These are phyloP conservation scores for Formica aserva DNA, from an alignment of 2,888 invertebrate genomes.

Conservation along the genomic window DNA sequence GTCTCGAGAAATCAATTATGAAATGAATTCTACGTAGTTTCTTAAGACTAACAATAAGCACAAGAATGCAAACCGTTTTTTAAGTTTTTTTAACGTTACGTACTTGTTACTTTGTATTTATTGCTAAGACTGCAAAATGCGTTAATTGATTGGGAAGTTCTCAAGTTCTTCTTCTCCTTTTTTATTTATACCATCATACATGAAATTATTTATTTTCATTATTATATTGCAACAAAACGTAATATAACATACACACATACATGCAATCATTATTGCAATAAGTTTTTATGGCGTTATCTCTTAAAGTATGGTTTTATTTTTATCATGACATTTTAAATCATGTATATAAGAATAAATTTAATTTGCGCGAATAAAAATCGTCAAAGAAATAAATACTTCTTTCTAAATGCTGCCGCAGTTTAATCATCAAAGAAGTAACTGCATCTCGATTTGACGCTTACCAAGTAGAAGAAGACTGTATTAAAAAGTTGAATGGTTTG, in stretches of 20 bases:
- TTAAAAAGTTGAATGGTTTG: conserved; percentile 24
- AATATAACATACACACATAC: not conserved
- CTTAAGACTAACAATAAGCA: not conserved
- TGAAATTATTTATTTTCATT: not conserved
- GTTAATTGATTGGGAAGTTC: conserved; percentile 13
- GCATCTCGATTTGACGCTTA: not conserved
- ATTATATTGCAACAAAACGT: not conserved
- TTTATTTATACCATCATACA: not conserved
- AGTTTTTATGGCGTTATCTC: not conserved
- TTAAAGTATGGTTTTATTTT: not conserved
- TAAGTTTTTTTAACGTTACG: not conserved
- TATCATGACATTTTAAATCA: not conserved
- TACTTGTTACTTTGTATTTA: conserved; percentile 7
- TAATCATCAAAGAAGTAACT: conserved; percentile 23
- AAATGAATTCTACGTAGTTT: conserved; percentile 13
- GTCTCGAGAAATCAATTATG: conserved; percentile 23
- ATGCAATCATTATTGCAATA: not conserved
- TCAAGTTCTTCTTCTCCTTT: not conserved
- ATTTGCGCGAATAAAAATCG: not conserved
- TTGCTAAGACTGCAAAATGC: not conserved
- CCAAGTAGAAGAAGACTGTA: not conserved
- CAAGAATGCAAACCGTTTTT: not conserved
- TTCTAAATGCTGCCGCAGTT: not conserved
- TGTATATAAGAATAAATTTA: not conserved
- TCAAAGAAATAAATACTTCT: conserved; percentile 10